Base-by-base conservation (phyloP, 2,797 vertebrate genomes). In the Dendrocincla fuliginosa region DNA sequence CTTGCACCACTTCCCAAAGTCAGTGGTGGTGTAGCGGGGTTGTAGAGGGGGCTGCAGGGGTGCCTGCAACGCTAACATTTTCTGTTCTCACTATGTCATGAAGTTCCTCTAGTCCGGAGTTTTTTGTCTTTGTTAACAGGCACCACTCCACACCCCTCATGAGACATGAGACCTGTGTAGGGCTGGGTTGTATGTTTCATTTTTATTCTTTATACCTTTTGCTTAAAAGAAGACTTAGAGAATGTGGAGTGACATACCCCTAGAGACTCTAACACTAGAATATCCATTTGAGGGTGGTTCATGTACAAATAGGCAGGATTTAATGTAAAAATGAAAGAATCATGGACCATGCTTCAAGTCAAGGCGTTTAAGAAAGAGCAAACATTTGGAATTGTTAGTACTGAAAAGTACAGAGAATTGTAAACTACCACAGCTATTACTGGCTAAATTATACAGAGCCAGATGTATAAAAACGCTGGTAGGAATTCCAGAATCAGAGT, bases 371-470 rank as follows among this genome's bases (percentile, higher is more conserved):
- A 88, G n/a, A 84, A 76, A 53, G 16, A 70, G 10, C 8, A 77
- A 82, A 82, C 59, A 64, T 53, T 87, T 89, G 60, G 42, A 79
- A 55, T 37, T 88, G 73, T 37, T 28, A 73, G 44, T 56, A 77
- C n/a, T 67, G 46, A 68, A 85, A 94, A 95, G 63, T 93, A 95
- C 41, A 91, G 81, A 64, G 55, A 90, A 94, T 20, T 77, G 50
- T 60, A 86, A 73, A 89, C 52, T 84, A 89, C 92, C 94, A 65
- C 50, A 76, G 44, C 73, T 90, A 90, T 79, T 89, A 94, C 65
- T 32, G 67, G 27, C 82, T 94, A 94, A 90, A 95, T 94, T 92
- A 84, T 37, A 89, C 9, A 89, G 71, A 67, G 23, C 7, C 42
- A 59, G 74, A 91, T 33, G 44, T 46, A 88, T 30, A 87, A 92